Base-by-base conservation (phyloP, 2,888 invertebrate species). In the Hoplodrina blanda region DNA sequence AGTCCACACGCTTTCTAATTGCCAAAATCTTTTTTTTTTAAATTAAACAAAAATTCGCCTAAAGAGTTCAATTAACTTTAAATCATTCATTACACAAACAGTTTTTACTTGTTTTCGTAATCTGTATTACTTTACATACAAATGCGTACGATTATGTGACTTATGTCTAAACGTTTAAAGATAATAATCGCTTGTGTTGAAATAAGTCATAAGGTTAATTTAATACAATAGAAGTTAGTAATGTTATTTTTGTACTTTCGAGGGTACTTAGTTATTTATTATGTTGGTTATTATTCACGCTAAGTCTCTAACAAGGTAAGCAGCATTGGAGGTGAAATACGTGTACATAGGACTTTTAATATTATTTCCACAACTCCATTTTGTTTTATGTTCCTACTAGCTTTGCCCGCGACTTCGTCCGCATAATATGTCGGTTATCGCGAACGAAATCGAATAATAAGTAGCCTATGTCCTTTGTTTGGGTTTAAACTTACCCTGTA, bases 31-130 rank as follows among this genome's bases (percentile, higher is more conserved):
- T 65, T 44, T 20, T 65, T 44, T 41, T 64, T 15, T 54, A 41
- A 66, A 61, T 61, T 33, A 62, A 80, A 71, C 59, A 57, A 78
- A 37, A 76, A 72, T 57, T 65, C 52, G 52, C 37, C n/a, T 20
- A 67, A 70, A 80, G 73, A 80, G 83, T 81, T 83, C 82, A 72
- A 68, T 70, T 69, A 75, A 73, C 83, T 76, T 60, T 60, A 69
- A 80, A 81, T 69, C 61, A 71, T 53, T 69, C 61, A 71, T 53
- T 79, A 69, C 64, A 59, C 72, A 66, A 66, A 71, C 66, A 56
- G 55, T 75, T 71, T 77, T 74, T 65, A 77, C 62, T 70, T 3
- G 62, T 49, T 83, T 82, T 84, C 62, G 80, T 84, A 80, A 76
- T 79, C 46, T 63, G 53, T 53, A 30, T 57, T 69, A 64, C 69